These are phyloP conservation scores for Coelopa pilipes DNA, from an alignment of 2,888 invertebrate genomes.

Conservation along the genomic window DNA sequence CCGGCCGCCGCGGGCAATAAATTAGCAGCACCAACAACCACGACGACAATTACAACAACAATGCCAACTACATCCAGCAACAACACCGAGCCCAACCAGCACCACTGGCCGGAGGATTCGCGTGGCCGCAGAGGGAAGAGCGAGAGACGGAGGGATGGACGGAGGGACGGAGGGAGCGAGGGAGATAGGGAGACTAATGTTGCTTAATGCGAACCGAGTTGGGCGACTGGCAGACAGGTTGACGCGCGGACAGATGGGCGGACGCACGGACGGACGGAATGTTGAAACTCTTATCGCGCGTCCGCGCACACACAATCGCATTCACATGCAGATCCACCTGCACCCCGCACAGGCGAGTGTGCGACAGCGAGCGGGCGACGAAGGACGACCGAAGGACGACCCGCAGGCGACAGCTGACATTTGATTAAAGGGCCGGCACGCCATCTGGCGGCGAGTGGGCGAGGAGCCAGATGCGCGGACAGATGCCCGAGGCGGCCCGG, in stretches of 20 bases:
- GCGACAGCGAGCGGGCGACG: too few relatives aligned
- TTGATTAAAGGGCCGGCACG: slow-evolving; percentile 16
- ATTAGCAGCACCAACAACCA: not conserved
- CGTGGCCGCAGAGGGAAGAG: not conserved
- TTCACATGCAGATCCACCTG: not conserved
- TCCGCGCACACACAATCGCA: not conserved
- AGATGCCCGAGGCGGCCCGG: not conserved
- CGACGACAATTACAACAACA: not conserved
- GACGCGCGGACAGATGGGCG: too few relatives aligned
- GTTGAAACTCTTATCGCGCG: slow-evolving; percentile 2
- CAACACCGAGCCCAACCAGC: not conserved
- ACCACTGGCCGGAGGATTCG: too few relatives aligned
- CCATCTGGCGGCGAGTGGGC: too few relatives aligned
- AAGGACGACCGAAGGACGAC: too few relatives aligned
- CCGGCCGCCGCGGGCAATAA: not conserved
- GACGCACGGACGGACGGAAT: not conserved
- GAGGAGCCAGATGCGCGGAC: not conserved
- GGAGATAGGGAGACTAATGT: not conserved
- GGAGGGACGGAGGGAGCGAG: not conserved
- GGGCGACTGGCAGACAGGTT: not conserved
- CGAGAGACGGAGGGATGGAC: not conserved
- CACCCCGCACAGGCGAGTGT: too few relatives aligned
- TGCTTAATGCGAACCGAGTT: slow-evolving; percentile 14
- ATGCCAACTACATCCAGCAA: not conserved
- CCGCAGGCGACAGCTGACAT: not conserved